phyloP scores from a whole-genome alignment of 2,113 vertebrate genomes.

The Eretmochelys imbricata region DNA sequence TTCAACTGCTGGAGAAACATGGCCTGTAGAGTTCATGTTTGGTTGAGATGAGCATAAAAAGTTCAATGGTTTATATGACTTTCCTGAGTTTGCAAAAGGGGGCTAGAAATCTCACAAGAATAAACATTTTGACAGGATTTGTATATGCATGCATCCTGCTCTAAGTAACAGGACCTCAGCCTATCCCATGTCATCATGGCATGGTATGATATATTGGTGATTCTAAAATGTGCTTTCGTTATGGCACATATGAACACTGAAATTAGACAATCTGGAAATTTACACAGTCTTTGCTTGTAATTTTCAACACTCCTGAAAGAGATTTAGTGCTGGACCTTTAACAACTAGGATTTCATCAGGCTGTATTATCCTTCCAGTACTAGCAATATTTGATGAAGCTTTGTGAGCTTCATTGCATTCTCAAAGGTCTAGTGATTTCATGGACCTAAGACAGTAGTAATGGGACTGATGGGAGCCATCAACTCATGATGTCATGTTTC shows the following conservation, averaged over 20 bases:
- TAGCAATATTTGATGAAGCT: slow-evolving; percentile 7
- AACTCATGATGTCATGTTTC: slow-evolving; percentile 6
- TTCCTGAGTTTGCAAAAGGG: background rate
- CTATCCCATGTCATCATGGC: background rate
- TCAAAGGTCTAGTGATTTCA: slow-evolving; percentile 24
- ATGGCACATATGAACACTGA: background rate
- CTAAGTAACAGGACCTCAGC: accelerated
- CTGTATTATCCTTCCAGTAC: slow-evolving; percentile 8
- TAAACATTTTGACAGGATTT: background rate
- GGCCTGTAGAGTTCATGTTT: background rate
- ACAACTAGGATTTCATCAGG: slow-evolving; percentile 9
- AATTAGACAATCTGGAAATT: background rate
- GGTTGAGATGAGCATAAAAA: background rate
- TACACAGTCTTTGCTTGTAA: background rate
- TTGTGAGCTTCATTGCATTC: slow-evolving; percentile 32
- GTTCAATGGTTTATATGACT: background rate
- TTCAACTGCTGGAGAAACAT: background rate
- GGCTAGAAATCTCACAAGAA: background rate
- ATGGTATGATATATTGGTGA: background rate
- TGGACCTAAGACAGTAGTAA: background rate
- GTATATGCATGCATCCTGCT: background rate
- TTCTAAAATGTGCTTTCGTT: background rate
- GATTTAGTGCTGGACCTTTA: background rate
- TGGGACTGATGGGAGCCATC: slow-evolving; percentile 11
- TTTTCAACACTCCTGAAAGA: background rate